A percentile compares a stretch with the other conserved stretches of the same genome.
Evolutionary conservation across 1,140 invertebrate genomes (phyloP).

Genomic region (Lamellibrachia luymesi): DNA sequence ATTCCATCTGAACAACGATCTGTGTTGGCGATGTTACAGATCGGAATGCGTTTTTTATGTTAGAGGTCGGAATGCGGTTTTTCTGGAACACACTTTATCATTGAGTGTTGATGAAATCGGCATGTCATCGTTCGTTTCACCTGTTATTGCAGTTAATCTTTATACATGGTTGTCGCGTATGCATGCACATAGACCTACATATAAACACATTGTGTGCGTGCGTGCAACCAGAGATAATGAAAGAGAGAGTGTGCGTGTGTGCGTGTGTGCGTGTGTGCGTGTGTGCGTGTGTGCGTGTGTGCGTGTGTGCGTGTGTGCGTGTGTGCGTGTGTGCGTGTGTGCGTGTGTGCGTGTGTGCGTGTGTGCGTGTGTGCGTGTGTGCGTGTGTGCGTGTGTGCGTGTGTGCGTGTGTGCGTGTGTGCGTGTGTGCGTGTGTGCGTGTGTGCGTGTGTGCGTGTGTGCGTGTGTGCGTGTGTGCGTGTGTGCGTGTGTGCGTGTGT

Average conservation of each 20-base stretch:
- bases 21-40: neutral
- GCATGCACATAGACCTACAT: neutral
- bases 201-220: neutral
- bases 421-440: neutral
- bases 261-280: neutral
- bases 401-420: neutral
- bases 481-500: neutral
- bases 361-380: neutral
- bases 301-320: neutral
- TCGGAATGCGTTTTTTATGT: neutral
- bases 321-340: neutral
- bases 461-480: neutral
- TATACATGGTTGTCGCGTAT: neutral
- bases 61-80: neutral
- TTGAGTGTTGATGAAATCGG: neutral
- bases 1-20: neutral
- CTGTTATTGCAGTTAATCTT: conserved; percentile 2
- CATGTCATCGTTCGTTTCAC: neutral
- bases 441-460: conserved; percentile 1
- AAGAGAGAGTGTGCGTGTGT: neutral
- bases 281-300: neutral
- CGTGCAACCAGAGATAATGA: neutral
- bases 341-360: neutral
- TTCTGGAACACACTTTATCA: neutral
- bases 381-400: neutral